phyloP scores from a whole-genome alignment of 2,113 vertebrate species.

The Glaucomys volans region DNA sequence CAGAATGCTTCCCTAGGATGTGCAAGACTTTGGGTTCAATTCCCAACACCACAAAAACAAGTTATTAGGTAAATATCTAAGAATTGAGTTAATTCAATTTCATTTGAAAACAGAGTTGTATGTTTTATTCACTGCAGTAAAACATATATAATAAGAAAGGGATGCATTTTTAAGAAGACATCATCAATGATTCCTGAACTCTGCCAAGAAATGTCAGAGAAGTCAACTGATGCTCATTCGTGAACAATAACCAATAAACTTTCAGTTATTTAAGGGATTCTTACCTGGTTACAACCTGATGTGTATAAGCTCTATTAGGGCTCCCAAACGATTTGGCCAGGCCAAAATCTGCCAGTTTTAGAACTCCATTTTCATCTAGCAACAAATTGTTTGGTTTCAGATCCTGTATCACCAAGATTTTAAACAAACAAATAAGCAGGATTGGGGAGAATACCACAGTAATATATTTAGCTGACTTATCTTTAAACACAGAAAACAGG shows the following conservation, averaged over 20 bases:
- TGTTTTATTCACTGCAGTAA: neutral
- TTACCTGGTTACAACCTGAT: conserved; percentile 99
- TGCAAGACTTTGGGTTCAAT: neutral
- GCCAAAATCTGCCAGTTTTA: conserved; percentile 99
- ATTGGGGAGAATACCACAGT: neutral
- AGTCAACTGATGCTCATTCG: neutral
- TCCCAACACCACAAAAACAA: neutral
- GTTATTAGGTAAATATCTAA: neutral
- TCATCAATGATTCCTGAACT: neutral
- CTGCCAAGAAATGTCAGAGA: conserved; percentile 13
- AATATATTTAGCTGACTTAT: conserved; percentile 24
- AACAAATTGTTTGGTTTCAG: conserved; percentile 98
- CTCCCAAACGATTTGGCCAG: conserved; percentile 98
- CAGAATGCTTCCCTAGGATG: no score
- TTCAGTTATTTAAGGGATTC: neutral
- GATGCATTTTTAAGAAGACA: neutral
- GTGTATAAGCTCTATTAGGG: conserved; percentile 97
- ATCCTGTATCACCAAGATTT: conserved; percentile 88
- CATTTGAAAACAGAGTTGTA: neutral
- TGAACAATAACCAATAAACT: neutral
- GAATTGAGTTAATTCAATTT: neutral
- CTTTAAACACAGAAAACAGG: conserved; percentile 30
- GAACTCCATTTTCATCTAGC: conserved; percentile 95
- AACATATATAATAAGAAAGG: neutral
- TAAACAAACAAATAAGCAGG: conserved; percentile 59